Percentiles rank a stretch among this genome's conserved stretches.
These are phyloP conservation scores for Anguilla pacifica DNA, from an alignment of 2,797 vertebrate genomes.

Conservation along the genomic window DNA sequence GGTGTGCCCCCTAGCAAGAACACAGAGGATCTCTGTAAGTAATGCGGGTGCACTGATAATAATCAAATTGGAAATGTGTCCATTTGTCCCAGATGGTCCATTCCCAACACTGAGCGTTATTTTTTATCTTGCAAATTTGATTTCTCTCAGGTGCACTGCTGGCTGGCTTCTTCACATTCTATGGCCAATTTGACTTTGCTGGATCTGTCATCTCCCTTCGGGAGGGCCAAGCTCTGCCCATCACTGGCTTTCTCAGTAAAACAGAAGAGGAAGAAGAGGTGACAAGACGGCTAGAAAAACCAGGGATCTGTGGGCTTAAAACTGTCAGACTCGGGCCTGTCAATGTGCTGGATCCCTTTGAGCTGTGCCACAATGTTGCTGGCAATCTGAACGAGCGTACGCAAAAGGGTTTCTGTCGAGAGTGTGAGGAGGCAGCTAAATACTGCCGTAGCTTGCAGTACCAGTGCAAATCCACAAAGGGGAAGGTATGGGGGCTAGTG, in stretches of 20 bases:
- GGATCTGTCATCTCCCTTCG: slow-evolving; percentile 74
- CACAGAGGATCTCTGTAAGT: slow-evolving; percentile 80
- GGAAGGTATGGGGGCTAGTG: slow-evolving; percentile 85
- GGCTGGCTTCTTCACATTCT: slow-evolving; percentile 83
- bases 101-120: background rate
- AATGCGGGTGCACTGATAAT: background rate
- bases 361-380: slow-evolving; percentile 88
- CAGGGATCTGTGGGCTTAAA: slow-evolving; percentile 38
- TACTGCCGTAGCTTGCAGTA: slow-evolving; percentile 88
- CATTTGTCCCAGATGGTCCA: background rate
- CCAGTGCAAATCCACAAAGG: slow-evolving; percentile 76
- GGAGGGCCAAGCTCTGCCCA: slow-evolving; percentile 69
- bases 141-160: slow-evolving; percentile 76
- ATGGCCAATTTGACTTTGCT: slow-evolving; percentile 78
- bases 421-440: slow-evolving; percentile 79
- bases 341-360: slow-evolving; percentile 90
- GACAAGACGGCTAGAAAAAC: slow-evolving; percentile 31
- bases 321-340: slow-evolving; percentile 71
- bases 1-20: slow-evolving; percentile 79
- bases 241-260: slow-evolving; percentile 65
- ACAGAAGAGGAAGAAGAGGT: slow-evolving; percentile 21
- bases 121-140: background rate
- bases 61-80: background rate
- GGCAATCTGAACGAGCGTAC: slow-evolving; percentile 83
- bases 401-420: slow-evolving; percentile 68